These are phyloP conservation scores for Manis javanica DNA, from an alignment of 2,797 vertebrate species.

Conservation along the genomic window DNA sequence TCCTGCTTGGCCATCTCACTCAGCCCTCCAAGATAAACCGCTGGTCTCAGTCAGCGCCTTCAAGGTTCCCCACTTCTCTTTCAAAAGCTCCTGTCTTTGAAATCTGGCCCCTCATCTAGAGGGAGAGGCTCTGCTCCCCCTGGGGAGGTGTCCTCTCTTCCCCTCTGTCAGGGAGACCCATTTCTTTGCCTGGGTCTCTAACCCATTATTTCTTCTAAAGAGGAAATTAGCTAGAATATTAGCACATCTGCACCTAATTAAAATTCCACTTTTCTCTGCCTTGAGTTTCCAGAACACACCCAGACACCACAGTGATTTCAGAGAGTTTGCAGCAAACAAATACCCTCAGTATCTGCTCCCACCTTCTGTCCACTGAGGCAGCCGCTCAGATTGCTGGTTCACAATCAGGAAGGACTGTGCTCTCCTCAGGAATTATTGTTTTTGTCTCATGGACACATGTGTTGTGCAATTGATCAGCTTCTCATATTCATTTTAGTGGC, in stretches of 20 bases:
- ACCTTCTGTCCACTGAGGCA: not conserved
- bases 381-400: not conserved
- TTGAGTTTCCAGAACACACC: slow-evolving; percentile 31
- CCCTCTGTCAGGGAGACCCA: not conserved
- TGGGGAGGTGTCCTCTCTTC: not conserved
- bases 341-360: not conserved
- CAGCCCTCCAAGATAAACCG: not conserved
- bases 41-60: not conserved
- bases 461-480: not conserved
- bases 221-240: slow-evolving; percentile 11
- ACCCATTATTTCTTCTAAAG: not conserved
- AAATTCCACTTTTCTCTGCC: slow-evolving; percentile 36
- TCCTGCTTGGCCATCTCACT: not conserved
- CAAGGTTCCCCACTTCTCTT: not conserved
- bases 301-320: slow-evolving; percentile 33
- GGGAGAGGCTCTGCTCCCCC: not conserved
- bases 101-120: not conserved
- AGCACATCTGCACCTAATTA: slow-evolving; percentile 24
- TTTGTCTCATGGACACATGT: not conserved
- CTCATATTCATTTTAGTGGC: not conserved
- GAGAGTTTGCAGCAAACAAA: not conserved
- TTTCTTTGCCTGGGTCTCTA: not conserved
- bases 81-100: not conserved
- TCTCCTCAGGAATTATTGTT: not conserved
- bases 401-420: not conserved